Conservation (phyloP, 2,113 vertebrate genomes). For the Ifrita kowaldi region DNA sequence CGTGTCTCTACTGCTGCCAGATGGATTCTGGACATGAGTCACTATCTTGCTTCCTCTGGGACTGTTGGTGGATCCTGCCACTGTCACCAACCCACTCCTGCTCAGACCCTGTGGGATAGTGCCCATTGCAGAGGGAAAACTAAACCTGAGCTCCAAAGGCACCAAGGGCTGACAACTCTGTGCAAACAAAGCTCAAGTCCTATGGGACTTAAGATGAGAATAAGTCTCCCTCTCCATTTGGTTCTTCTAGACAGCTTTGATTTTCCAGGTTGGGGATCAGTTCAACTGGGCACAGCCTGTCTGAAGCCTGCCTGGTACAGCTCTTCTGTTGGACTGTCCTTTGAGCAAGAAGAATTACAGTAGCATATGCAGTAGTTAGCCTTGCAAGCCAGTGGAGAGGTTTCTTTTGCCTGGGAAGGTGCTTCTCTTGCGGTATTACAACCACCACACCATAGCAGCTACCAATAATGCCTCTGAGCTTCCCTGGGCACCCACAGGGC, state of each 20-base stretch:
- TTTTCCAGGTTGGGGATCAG: background rate
- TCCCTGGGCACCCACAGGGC: background rate
- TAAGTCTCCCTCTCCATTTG: background rate
- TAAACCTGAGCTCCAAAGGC: background rate
- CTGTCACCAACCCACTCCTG: fast-evolving
- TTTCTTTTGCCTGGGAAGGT: background rate
- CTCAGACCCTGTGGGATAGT: background rate
- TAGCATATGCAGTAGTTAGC: background rate
- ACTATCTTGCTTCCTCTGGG: background rate
- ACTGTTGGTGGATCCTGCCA: background rate
- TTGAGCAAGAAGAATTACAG: background rate
- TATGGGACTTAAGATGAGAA: background rate
- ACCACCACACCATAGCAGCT: background rate
- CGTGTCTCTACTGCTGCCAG: background rate
- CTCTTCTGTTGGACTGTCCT: background rate
- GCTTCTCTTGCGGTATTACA: background rate
- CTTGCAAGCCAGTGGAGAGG: background rate
- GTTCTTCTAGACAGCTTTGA: background rate
- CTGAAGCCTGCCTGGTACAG: background rate
- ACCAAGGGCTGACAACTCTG: background rate
- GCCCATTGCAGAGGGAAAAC: background rate
- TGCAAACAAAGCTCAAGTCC: background rate
- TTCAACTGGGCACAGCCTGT: fast-evolving
- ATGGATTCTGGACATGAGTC: background rate
- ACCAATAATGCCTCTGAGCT: background rate